phyloP scores from a whole-genome alignment of 92 coral and sea anemone genomes.

The Ricordea florida region DNA sequence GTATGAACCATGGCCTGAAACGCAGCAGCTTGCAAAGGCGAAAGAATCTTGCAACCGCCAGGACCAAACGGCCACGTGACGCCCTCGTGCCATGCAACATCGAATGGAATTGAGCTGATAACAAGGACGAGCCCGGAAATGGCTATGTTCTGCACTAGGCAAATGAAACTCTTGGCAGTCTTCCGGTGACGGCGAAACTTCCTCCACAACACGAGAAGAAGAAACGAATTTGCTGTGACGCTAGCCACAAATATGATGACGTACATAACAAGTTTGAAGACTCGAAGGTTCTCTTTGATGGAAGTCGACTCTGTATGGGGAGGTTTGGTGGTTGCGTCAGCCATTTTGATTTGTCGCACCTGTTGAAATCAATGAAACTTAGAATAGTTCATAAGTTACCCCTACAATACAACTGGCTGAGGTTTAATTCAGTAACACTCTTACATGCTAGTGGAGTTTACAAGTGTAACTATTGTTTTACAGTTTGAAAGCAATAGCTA shows the following conservation, averaged over 20 bases:
- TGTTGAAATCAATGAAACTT: too few species aligned
- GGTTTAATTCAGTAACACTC: too few species aligned
- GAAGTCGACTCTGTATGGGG: conserved; percentile 36
- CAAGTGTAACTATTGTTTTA: too few species aligned
- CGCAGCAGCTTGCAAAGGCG: conserved; percentile 80
- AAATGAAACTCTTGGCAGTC: conserved; percentile 81
- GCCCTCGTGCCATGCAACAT: conserved; percentile 65
- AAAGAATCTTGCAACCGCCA: conserved; percentile 71
- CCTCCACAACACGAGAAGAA: conserved; percentile 71
- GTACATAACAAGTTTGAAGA: conserved; percentile 65
- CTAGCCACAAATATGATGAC: conserved; percentile 63
- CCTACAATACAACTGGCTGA: too few species aligned
- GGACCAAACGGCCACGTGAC: conserved; percentile 70
- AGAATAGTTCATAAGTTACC: too few species aligned
- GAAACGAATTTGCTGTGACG: conserved; percentile 49
- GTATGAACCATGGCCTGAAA: conserved; percentile 80
- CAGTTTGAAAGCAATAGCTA: too few species aligned
- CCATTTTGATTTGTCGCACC: too few species aligned
- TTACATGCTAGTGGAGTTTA: too few species aligned
- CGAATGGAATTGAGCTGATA: conserved; percentile 78
- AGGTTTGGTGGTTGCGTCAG: conserved; percentile 2
- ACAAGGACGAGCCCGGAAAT: conserved; percentile 76
- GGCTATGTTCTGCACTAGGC: conserved; percentile 80
- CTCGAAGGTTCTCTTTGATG: conserved; percentile 21
- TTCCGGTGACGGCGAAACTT: conserved; percentile 71